Percentiles rank a stretch among this genome's conserved stretches.
Evolutionary conservation across 2,888 invertebrate genomes (phyloP).

Genomic region (Caenorhabditis japonica): DNA sequence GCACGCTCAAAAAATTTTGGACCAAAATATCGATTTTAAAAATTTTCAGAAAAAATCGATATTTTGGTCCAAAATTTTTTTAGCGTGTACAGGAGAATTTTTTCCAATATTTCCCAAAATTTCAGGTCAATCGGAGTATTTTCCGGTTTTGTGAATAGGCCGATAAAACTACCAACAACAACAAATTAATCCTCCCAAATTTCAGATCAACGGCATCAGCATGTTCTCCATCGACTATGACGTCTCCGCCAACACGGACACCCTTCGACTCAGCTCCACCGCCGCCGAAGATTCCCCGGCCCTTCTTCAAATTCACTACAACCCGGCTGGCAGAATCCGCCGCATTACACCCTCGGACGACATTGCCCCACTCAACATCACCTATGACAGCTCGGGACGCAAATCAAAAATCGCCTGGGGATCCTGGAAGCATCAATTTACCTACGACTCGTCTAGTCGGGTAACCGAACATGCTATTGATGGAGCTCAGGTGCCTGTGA

Average conservation of each 20-base stretch:
- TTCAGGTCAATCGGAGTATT: no score
- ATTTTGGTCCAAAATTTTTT: no score
- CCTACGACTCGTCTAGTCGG: constrained; percentile 54
- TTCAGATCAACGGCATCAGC: constrained; percentile 65
- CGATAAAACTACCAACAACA: no score
- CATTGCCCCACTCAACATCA: constrained; percentile 47
- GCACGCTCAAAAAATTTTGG: no score
- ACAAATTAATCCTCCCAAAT: neutral
- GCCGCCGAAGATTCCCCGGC: constrained; percentile 49
- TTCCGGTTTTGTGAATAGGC: no score
- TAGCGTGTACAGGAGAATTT: no score
- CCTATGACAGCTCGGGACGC: constrained; percentile 44
- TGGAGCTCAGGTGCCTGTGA: constrained; percentile 30
- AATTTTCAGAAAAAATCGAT: no score
- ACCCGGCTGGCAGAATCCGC: constrained; percentile 39
- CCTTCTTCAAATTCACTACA: constrained; percentile 54
- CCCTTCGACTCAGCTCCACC: constrained; percentile 24
- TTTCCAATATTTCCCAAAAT: no score
- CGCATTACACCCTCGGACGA: constrained; percentile 31
- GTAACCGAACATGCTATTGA: constrained; percentile 41
- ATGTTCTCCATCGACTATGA: constrained; percentile 58
- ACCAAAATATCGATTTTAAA: no score
- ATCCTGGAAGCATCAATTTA: constrained; percentile 25
- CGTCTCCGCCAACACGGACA: constrained; percentile 32
- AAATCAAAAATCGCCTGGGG: constrained; percentile 53